phyloP scores from a whole-genome alignment of 2,888 invertebrate genomes.

The Eudiplozoon nipponicum region DNA sequence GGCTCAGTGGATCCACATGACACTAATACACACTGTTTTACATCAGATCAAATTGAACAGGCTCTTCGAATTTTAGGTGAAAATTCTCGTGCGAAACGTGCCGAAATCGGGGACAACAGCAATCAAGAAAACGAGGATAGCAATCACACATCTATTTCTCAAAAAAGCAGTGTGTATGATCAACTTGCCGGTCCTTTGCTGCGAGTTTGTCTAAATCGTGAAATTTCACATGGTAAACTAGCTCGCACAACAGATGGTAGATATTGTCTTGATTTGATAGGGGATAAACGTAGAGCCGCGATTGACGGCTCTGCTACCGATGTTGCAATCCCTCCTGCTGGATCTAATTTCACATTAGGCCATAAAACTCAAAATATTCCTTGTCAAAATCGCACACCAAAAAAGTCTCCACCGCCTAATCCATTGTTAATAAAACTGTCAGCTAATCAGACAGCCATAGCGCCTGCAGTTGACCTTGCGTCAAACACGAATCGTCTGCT shows the following conservation, averaged over 20 bases:
- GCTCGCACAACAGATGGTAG: background rate
- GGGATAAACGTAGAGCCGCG: conserved; percentile 8
- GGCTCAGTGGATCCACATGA: background rate
- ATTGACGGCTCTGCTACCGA: no score
- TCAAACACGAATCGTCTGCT: no score
- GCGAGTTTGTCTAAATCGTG: conserved; percentile 5
- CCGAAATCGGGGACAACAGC: background rate
- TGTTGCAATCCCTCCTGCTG: no score
- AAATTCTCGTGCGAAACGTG: no score
- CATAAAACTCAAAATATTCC: no score
- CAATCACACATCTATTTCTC: no score
- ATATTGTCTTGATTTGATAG: conserved; percentile 11
- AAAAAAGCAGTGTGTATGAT: background rate
- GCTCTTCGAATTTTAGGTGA: background rate
- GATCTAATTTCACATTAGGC: no score
- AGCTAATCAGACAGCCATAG: no score
- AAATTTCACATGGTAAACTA: conserved; percentile 7
- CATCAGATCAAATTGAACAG: conserved; percentile 4
- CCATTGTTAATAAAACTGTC: no score
- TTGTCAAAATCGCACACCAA: no score
- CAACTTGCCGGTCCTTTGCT: background rate
- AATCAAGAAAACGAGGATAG: background rate
- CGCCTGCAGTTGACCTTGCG: no score
- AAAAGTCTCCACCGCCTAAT: no score
- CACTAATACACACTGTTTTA: background rate